Base-by-base conservation (phyloP, 92 coral and sea anemone genomes). In the Palythoa grandiflora region DNA sequence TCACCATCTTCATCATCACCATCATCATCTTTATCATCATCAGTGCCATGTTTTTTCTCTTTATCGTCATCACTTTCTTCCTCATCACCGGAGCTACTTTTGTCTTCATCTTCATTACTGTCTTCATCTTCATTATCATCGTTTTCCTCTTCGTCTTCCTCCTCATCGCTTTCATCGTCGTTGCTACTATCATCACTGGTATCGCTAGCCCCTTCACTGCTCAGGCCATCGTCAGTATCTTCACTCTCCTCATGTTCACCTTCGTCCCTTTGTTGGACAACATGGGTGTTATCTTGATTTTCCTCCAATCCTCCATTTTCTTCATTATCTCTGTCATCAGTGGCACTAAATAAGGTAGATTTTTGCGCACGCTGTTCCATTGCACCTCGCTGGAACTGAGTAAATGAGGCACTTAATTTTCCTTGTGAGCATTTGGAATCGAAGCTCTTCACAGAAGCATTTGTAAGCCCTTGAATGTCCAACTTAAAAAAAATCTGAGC, bases 401-500 rank as follows among this genome's bases (percentile, higher is more conserved):
- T 68, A 47, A 4, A n/a, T 36, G 73, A 50, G n/a, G 51, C 44
- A 66, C 38, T 28, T 63, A 0, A 19, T 9, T 80, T 65, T 9
- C 47, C 59, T 65, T 5, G 54, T 47, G 36, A 2, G 44, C 86
- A 81, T 68, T 81, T 81, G 7, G 59, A 75, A 68, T 88, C 78
- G 80, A 90, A 86, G 13, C 13, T 50, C 6, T 55, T 73, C 38
- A 86, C 68, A 84, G 40, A 79, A 37, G 47, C 59, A 17, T 20
- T 73, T 59, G 92, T 71, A 15, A 90, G 53, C 1, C 38, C 60
- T 55, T 79, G 73, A 8, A 80, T 36, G 28, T 90, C 89, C 66
- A 85, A 6, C 20, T 65, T 73, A 5, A 90, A 63, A 81, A 79
- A 57, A 16, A 48, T 60, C 40, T 35, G 71, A 39, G 87, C 79